Conservation (phyloP, 2,888 invertebrate species). For the Agapetus fuscipes region DNA sequence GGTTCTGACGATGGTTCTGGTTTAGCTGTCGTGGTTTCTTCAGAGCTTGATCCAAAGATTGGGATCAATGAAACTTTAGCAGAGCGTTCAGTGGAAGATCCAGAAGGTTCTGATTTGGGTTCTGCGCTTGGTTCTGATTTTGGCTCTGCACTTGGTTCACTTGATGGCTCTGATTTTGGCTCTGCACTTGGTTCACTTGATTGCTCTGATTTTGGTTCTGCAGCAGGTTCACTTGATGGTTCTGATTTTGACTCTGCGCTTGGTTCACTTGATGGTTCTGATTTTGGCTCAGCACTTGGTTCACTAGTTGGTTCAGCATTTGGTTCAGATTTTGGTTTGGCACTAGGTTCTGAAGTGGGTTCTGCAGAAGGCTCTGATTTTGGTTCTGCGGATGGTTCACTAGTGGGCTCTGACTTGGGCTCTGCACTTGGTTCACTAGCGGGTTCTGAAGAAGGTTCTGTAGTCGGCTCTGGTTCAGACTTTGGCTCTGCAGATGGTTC, state of each 20-base stretch:
- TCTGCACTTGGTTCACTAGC: slow-evolving; percentile 25
- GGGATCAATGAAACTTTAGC: too few species aligned
- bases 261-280: slow-evolving; percentile 24
- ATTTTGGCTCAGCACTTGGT: slow-evolving; percentile 26
- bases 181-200: slow-evolving; percentile 27
- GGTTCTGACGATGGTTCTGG: slow-evolving; percentile 11
- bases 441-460: slow-evolving; percentile 26
- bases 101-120: slow-evolving; percentile 23
- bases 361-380: slow-evolving; percentile 13
- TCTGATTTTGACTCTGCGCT: slow-evolving; percentile 25
- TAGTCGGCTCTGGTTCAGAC: slow-evolving; percentile 25
- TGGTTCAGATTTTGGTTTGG: slow-evolving; percentile 28
- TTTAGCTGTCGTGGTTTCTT: slow-evolving; percentile 24
- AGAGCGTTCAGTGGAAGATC: slow-evolving; percentile 26
- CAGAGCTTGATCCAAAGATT: slow-evolving; percentile 24
- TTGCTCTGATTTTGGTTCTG: slow-evolving; percentile 25
- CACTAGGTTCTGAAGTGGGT: slow-evolving; percentile 17
- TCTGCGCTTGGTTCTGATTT: slow-evolving; percentile 25
- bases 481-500: slow-evolving; percentile 20
- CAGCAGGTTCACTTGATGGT: slow-evolving; percentile 21
- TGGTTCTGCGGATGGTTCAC: slow-evolving; percentile 26
- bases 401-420: slow-evolving; percentile 23
- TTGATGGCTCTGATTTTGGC: slow-evolving; percentile 15
- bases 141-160: slow-evolving; percentile 26
- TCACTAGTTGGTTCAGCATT: slow-evolving; percentile 24